Evolutionary conservation across 2,888 invertebrate genomes (phyloP), one percentile per base, ranked within the genome.

Genomic region (Archaeoteleia sp.): DNA sequence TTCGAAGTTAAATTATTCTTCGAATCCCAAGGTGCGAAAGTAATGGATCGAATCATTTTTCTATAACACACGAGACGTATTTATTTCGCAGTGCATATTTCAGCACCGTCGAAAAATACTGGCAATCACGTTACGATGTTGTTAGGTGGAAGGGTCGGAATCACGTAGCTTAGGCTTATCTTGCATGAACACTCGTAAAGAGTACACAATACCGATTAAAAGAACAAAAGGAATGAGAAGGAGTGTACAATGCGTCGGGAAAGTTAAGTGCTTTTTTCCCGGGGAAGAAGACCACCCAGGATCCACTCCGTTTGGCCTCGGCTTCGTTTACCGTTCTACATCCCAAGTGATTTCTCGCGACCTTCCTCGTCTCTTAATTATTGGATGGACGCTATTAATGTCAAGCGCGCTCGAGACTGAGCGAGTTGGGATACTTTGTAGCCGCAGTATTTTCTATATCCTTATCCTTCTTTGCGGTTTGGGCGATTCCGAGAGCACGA

Each of bases 321-420:
- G 3, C 20, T 23, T 8, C 40, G 20, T 9, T 23, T 9, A 2
- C 9, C 23, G 40, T 37, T 12, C 32, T 5, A 2, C 32, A 2
- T 17, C 13, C 25, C n/a, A n/a, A 40, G 25, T 12, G 42, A 42
- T 25, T 27, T 42, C 42, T 45, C 39, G 45, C 69, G 66, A 67
- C 69, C 61, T 71, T 67, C 12, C 9, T 10, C 69, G 67, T 55
- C 70, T 71, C 67, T 76, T 76, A 76, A 76, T 76, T 76, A 74
- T 71, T 51, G 58, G 63, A 68, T 45, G 67, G 67, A 39, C 63
- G 70, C 72, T 76, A 76, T 76, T 76, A 76, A 76, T 72, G 74
- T 71, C 60, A 53, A 42, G 37, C 70, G 71, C 45, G 37, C 70
- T 72, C 45, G 46, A 32, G 14, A 35, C 39, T 17, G 15, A 29